These are phyloP conservation scores for Sterna hirundo DNA, from an alignment of 2,113 vertebrate genomes.

Conservation along the genomic window DNA sequence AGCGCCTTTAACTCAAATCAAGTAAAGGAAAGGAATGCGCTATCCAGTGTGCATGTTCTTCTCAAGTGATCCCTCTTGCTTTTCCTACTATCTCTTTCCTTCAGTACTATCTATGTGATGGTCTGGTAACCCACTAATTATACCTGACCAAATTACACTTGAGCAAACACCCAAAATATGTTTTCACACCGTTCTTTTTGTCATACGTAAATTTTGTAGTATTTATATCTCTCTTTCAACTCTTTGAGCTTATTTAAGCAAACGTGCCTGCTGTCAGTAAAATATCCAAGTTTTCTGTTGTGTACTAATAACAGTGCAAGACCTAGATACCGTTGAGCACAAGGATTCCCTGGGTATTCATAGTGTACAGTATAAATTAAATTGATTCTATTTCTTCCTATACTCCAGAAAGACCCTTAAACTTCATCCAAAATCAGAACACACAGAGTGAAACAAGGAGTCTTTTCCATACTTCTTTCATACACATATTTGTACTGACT, in stretches of 20 bases:
- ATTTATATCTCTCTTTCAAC: background rate
- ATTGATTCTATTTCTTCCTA: background rate
- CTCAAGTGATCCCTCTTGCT: background rate
- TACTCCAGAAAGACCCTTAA: background rate
- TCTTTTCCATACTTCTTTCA: background rate
- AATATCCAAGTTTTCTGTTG: background rate
- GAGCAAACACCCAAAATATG: background rate
- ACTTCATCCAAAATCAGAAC: background rate
- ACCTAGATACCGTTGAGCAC: background rate
- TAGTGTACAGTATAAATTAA: background rate
- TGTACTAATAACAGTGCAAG: background rate
- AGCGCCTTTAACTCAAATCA: background rate
- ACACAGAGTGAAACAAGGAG: background rate
- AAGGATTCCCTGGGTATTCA: background rate
- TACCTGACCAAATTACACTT: background rate
- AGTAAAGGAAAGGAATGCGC: background rate
- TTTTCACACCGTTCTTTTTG: background rate
- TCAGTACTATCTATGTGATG: background rate
- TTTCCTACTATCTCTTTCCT: background rate
- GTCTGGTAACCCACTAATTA: background rate
- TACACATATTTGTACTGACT: background rate
- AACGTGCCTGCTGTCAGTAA: background rate
- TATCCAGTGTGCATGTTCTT: background rate
- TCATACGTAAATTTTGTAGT: background rate
- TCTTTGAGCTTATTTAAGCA: background rate